Evolutionary conservation across 2,888 invertebrate species (phyloP).

Genomic region (Linyphia triangularis): DNA sequence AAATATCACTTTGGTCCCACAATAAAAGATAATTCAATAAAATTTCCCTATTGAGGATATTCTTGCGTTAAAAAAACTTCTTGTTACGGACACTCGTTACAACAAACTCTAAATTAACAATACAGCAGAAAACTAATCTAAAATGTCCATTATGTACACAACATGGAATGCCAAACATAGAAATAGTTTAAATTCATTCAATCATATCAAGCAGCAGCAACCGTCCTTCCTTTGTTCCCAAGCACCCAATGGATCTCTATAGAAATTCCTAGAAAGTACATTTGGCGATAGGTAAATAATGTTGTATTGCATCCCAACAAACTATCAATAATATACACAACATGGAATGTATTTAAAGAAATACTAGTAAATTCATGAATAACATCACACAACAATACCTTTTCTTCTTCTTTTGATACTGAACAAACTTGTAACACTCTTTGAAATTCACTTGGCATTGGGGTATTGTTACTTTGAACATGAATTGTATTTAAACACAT

Average conservation of each 20-base stretch:
- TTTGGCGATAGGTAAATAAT: too few species aligned
- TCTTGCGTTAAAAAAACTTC: neutral
- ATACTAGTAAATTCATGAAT: neutral
- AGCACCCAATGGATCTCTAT: too few species aligned
- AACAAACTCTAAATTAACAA: slow-evolving; percentile 19
- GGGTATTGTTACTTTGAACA: too few species aligned
- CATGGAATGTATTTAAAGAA: slow-evolving; percentile 38
- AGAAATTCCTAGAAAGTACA: too few species aligned
- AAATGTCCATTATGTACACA: slow-evolving; percentile 18
- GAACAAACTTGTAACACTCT: neutral
- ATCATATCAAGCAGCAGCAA: too few species aligned
- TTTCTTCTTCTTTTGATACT: neutral
- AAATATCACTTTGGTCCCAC: slow-evolving; percentile 1
- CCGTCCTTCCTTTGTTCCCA: too few species aligned
- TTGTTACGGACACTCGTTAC: neutral
- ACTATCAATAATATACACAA: too few species aligned
- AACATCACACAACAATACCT: too few species aligned
- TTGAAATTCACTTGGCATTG: too few species aligned
- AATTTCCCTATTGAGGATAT: neutral
- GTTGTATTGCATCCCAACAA: too few species aligned
- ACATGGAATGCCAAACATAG: neutral
- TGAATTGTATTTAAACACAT: too few species aligned
- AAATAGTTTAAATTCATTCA: too few species aligned
- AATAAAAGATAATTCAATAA: slow-evolving; percentile 4
- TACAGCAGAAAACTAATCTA: slow-evolving; percentile 29